Evolutionary conservation across 2,797 vertebrate species (phyloP), one percentile per base, ranked within the genome.

Genomic region (Sitta carolinensis): DNA sequence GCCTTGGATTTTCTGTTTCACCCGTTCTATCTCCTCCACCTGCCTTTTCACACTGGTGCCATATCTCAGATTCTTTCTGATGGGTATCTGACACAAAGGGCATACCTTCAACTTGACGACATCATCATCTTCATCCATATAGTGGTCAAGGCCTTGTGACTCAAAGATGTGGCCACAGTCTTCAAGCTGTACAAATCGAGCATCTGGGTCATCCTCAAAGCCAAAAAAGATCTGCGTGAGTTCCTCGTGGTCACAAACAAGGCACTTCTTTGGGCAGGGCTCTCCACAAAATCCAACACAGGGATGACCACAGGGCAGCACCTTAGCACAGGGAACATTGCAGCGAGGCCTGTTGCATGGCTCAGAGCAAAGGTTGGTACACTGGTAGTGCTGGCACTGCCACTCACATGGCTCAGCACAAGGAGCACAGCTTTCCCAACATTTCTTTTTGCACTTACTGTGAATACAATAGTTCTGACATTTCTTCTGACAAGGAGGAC

Each of bases 211-310:
- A 10, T 99, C 98, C 95, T 99, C 99, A 29, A 93, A 98, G 69
- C 99, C 99, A 82, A 99, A 99, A 97, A 99, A 98, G 90, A 99
- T 98, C 70, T 99, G 98, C 2, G 97, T 98, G 84, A 99, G 98
- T 11, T 99, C 98, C 4, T 98, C 97, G 0, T 2, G 95, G 89
- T 99, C 13, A 89, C 99, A 99, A 54, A 98, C 76, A 34, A 98
- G 98, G 93, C 99, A 99, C 96, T 98, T 98, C 27, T 77, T 90
- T 23, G 99, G 99, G 79, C 99, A 99, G 11, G 98, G 98, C 68
- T 99, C 99, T 77, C 99, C 99, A 47, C 99, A 99, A 15, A 99
- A 95, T 54, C 99, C 99, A 27, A 98, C 98, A 95, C 99, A 99
- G 3, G 97, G 98, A 87, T 99, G 99, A 30, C 98, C 98, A 23